phyloP scores from a whole-genome alignment of 2,797 vertebrate genomes.

The Xerus rutilus region DNA sequence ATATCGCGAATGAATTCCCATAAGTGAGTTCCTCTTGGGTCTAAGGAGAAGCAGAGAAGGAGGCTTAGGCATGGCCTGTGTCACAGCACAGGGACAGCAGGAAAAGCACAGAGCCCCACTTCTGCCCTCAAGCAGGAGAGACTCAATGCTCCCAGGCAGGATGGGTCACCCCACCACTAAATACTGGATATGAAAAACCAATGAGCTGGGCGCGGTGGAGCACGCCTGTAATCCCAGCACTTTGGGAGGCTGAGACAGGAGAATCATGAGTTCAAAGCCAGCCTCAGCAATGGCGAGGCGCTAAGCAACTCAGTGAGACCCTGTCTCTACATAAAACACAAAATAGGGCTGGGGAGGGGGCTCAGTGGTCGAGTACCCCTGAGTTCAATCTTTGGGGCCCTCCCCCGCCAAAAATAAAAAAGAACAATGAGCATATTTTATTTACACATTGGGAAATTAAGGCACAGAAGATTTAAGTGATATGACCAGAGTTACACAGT shows the following conservation, averaged over 20 bases:
- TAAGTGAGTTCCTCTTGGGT: constrained; percentile 96
- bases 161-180: not conserved
- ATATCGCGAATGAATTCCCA: constrained; percentile 99
- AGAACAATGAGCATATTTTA: not conserved
- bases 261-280: too few relatives aligned
- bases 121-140: not conserved
- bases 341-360: too few relatives aligned
- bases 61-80: not conserved
- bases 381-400: too few relatives aligned
- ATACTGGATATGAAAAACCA: not conserved
- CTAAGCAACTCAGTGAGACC: too few relatives aligned
- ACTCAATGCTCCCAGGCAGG: not conserved
- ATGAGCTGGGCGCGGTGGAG: too few relatives aligned
- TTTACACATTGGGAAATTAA: constrained; percentile 12
- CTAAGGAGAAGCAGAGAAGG: constrained; percentile 83
- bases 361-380: too few relatives aligned
- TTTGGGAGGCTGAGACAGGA: too few relatives aligned
- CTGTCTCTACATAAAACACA: too few relatives aligned
- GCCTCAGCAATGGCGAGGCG: too few relatives aligned
- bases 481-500: not conserved
- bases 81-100: not conserved
- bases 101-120: too few relatives aligned
- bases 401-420: not conserved
- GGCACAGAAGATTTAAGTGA: not conserved
- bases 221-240: too few relatives aligned